Percentiles rank a stretch among this genome's conserved stretches.
These are phyloP conservation scores for Prenolepis imparis DNA, from an alignment of 2,888 invertebrate genomes.

Conservation along the genomic window DNA sequence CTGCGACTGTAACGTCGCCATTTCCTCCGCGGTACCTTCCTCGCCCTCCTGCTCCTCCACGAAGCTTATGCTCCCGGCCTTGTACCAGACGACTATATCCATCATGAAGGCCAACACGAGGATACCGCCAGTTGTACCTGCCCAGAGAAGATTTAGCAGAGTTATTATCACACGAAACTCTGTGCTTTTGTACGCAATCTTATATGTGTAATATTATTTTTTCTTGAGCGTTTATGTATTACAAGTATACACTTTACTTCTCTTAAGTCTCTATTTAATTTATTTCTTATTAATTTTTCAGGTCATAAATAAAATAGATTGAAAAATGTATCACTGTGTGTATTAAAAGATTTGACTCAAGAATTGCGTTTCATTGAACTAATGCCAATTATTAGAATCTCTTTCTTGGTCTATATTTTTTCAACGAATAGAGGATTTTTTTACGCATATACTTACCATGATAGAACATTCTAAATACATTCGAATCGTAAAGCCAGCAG, in stretches of 20 bases:
- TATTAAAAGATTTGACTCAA: neutral
- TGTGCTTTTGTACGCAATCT: neutral
- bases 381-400: neutral
- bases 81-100: constrained; percentile 95
- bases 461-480: constrained; percentile 94
- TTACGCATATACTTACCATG: constrained; percentile 89
- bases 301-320: neutral
- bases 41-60: constrained; percentile 88
- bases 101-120: constrained; percentile 95
- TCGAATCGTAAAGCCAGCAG: constrained; percentile 95
- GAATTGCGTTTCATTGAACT: neutral
- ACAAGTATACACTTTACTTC: neutral
- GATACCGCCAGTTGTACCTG: constrained; percentile 94
- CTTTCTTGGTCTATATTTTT: neutral
- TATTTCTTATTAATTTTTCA: neutral
- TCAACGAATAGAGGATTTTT: neutral
- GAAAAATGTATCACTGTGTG: neutral
- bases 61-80: constrained; percentile 93
- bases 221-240: neutral
- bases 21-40: constrained; percentile 85
- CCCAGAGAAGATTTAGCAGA: neutral
- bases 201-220: neutral
- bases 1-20: constrained; percentile 83
- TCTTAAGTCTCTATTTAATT: neutral
- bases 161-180: constrained; percentile 33